Evolutionary conservation across 2,797 vertebrate genomes (phyloP).

Genomic region (Sarcophilus harrisii): DNA sequence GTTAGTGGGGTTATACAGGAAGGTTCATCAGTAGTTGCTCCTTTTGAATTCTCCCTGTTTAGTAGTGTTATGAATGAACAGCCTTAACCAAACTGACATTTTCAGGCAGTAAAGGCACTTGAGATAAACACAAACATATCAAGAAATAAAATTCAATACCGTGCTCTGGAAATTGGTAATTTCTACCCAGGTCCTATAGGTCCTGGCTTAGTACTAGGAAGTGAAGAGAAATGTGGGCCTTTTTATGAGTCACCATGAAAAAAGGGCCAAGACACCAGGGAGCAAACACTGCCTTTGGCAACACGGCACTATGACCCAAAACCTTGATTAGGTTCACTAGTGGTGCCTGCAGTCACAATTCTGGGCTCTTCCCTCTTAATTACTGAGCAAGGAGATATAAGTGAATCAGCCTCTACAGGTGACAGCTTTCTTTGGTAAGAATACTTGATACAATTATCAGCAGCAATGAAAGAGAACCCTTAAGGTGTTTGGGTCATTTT

Average conservation of each 20-base stretch:
- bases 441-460: background rate
- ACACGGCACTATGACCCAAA: background rate
- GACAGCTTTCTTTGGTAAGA: background rate
- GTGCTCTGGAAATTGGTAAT: background rate
- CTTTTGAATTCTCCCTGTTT: slow-evolving; percentile 24
- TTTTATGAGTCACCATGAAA: accelerated
- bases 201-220: background rate
- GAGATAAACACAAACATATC: accelerated
- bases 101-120: slow-evolving; percentile 6
- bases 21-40: slow-evolving; percentile 6
- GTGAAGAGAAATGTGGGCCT: background rate
- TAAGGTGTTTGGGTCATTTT: background rate
- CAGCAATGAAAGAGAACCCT: background rate
- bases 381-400: background rate
- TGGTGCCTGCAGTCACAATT: background rate
- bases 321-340: background rate
- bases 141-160: background rate
- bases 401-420: background rate
- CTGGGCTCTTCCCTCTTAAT: background rate
- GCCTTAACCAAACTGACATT: background rate
- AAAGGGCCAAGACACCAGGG: background rate
- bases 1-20: slow-evolving; percentile 30
- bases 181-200: accelerated
- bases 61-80: background rate
- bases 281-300: background rate